Conservation (phyloP, 2,113 vertebrate genomes). For the Trichechus manatus region DNA sequence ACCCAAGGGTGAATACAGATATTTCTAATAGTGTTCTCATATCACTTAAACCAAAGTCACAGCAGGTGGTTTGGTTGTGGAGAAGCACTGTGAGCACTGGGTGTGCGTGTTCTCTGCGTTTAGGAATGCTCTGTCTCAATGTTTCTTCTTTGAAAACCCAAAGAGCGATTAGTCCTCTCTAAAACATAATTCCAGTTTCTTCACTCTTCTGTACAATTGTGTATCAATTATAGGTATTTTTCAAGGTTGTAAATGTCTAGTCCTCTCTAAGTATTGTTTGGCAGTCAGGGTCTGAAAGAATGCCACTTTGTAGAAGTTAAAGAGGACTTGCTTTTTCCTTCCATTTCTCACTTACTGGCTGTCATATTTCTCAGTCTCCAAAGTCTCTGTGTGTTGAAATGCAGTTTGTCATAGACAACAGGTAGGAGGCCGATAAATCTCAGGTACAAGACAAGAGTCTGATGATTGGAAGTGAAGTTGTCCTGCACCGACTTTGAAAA, state of each 20-base stretch:
- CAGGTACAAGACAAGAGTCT: conserved; percentile 16
- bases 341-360: conserved; percentile 9
- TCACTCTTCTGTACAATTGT: background rate
- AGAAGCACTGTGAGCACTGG: background rate
- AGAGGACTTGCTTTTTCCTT: background rate
- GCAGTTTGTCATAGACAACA: conserved; percentile 24
- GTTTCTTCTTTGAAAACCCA: background rate
- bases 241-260: background rate
- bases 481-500: background rate
- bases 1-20: background rate
- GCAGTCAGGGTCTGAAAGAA: background rate
- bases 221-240: background rate
- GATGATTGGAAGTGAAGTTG: conserved; percentile 48
- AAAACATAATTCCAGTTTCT: conserved; percentile 5
- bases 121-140: background rate
- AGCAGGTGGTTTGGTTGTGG: background rate
- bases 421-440: conserved; percentile 21
- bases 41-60: background rate
- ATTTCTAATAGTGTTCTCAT: background rate
- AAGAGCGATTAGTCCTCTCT: background rate
- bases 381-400: background rate
- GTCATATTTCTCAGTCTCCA: conserved; percentile 4
- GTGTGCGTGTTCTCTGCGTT: background rate
- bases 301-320: background rate
- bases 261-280: background rate